These are phyloP conservation scores for Muraenolepis orangiensis DNA, from an alignment of 2,797 vertebrate genomes.

Conservation along the genomic window DNA sequence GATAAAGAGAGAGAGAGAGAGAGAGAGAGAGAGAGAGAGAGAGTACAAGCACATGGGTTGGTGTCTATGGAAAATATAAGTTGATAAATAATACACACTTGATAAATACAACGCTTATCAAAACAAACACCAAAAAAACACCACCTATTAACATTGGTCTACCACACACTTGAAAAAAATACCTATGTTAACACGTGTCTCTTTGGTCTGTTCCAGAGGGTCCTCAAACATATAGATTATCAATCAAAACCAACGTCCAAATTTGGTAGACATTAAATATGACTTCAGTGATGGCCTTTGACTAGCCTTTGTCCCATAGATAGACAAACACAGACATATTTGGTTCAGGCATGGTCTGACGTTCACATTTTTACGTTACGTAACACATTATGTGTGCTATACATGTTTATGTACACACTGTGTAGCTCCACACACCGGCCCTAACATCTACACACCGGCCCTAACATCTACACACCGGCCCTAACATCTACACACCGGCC, in stretches of 20 bases:
- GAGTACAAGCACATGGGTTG: not conserved
- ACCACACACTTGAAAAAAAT: not conserved
- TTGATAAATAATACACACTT: not conserved
- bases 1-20: constrained; percentile 5
- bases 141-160: not conserved
- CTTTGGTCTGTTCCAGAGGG: not conserved
- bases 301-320: too few relatives aligned
- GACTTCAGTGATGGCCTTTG: not conserved
- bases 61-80: not conserved
- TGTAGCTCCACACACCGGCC: too few relatives aligned
- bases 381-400: not conserved
- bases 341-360: too few relatives aligned
- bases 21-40: not conserved
- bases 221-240: too few relatives aligned
- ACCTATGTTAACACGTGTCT: not conserved
- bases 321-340: too few relatives aligned
- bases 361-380: not conserved
- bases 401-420: not conserved
- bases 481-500: too few relatives aligned
- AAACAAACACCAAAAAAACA: too few relatives aligned
- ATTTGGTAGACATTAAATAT: not conserved
- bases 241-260: not conserved
- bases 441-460: too few relatives aligned
- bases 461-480: too few relatives aligned
- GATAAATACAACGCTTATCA: not conserved